A percentile compares a stretch with the other conserved stretches of the same genome.
Evolutionary conservation across 2,797 vertebrate species (phyloP).

Genomic region (Enteromius trimaculatus): DNA sequence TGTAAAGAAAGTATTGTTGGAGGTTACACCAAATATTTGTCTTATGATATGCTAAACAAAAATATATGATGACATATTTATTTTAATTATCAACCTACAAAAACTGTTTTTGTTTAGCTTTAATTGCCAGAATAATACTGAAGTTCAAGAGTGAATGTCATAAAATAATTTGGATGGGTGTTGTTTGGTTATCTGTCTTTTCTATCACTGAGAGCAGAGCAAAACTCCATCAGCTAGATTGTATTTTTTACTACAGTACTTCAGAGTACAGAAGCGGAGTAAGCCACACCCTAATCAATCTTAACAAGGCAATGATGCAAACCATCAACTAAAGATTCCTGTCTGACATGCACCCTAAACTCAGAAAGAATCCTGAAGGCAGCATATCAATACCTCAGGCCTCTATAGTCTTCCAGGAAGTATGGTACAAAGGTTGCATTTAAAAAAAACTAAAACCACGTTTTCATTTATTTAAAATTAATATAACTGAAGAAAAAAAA

Average conservation of each 20-base stretch:
- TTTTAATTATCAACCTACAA: neutral
- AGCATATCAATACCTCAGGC: slow-evolving; percentile 44
- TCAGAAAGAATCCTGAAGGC: neutral
- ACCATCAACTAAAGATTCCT: slow-evolving; percentile 3
- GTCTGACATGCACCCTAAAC: slow-evolving; percentile 28
- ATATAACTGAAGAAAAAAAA: too few relatives aligned
- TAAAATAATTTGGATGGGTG: neutral
- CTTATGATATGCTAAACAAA: neutral
- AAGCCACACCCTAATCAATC: slow-evolving; percentile 43
- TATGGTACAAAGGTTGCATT: too few relatives aligned
- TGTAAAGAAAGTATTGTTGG: neutral
- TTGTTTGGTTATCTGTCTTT: neutral
- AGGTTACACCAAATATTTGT: neutral
- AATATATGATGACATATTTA: neutral
- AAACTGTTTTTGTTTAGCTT: neutral
- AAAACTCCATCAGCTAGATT: slow-evolving; percentile 76
- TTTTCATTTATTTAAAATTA: too few relatives aligned
- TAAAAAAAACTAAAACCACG: too few relatives aligned
- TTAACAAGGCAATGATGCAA: slow-evolving; percentile 34
- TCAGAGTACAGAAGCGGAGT: slow-evolving; percentile 68
- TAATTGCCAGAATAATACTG: neutral
- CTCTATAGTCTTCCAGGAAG: neutral
- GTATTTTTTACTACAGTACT: slow-evolving; percentile 66
- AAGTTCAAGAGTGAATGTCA: neutral
- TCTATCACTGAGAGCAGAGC: slow-evolving; percentile 67